phyloP scores from a whole-genome alignment of 2,797 vertebrate genomes.

The Capromys pilorides region DNA sequence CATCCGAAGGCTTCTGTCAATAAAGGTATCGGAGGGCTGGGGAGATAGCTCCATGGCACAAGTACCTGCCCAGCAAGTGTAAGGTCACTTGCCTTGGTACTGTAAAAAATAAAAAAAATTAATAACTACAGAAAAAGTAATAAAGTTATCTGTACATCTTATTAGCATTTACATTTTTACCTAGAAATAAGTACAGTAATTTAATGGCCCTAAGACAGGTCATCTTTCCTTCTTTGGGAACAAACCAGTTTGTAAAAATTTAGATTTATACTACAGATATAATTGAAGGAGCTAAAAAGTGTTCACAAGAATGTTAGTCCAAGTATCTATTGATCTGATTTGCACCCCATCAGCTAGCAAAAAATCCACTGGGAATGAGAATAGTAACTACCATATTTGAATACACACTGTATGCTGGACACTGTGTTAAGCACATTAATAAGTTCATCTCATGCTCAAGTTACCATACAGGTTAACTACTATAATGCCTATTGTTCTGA shows the following conservation, averaged over 20 bases:
- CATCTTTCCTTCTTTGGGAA: not conserved
- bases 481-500: not conserved
- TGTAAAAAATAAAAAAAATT: too few species aligned
- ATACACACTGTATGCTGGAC: not conserved
- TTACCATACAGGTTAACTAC: not conserved
- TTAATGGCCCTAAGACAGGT: constrained; percentile 19
- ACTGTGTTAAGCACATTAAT: not conserved
- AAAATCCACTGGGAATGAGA: not conserved
- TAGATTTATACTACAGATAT: constrained; percentile 16
- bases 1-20: not conserved
- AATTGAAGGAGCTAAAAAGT: constrained; percentile 3
- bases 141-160: not conserved
- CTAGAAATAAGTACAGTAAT: constrained; percentile 30
- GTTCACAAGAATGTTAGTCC: not conserved
- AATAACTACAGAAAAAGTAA: too few species aligned
- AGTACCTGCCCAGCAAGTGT: too few species aligned
- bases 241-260: constrained; percentile 21
- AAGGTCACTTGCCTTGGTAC: too few species aligned
- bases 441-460: not conserved
- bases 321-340: not conserved
- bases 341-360: not conserved
- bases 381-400: not conserved
- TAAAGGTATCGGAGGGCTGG: not conserved
- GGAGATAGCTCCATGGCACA: too few species aligned
- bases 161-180: constrained; percentile 34